Evolutionary conservation across 2,113 vertebrate species (phyloP), one percentile per base, ranked within the genome.

Genomic region (Pelecanoides urinatrix): DNA sequence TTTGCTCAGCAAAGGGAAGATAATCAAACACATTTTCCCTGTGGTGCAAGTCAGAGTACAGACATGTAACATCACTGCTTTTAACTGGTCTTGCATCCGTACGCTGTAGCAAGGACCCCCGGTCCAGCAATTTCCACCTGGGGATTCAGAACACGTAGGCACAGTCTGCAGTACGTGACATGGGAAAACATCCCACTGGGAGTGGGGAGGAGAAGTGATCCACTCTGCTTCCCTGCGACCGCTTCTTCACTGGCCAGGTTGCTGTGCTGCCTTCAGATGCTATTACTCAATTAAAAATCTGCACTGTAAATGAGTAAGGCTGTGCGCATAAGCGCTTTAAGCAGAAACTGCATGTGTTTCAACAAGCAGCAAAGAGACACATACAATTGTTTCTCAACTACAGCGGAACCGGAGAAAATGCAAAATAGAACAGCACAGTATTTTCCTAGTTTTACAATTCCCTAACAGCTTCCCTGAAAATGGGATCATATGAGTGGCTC

Each of bases 311-410:
- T 79, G 84, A 89, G 62, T 34, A 38, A 86, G 80, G 80, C 40
- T 32, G 61, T 34, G 50, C 0, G 0, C n/a, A 30, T 29, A 36
- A 56, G 42, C 2, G 2, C 58, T 67, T 40, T 13, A 47, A 88
- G 72, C 90, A 93, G 84, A 55, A 93, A 10, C 80, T 53, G 38
- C 44, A 72, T 32, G 38, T 56, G 90, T 86, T 86, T 67, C 52
- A 66, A 90, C 95, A 89, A 80, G 80, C 63, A 94, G 72, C 58
- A 42, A 30, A 71, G 58, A 91, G 32, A 94, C 72, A 62, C 74
- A 86, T 11, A 59, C 22, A 42, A 58, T 4, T 0, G 0, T 47
- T 94, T 83, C 84, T 61, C 58, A 83, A 7, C 49, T 42, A 26
- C 17, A 18, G 68, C 29, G 17, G 23, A 62, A 72, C 26, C 25